phyloP scores from a whole-genome alignment of 2,888 invertebrate genomes.

The Panzeria rudis region DNA sequence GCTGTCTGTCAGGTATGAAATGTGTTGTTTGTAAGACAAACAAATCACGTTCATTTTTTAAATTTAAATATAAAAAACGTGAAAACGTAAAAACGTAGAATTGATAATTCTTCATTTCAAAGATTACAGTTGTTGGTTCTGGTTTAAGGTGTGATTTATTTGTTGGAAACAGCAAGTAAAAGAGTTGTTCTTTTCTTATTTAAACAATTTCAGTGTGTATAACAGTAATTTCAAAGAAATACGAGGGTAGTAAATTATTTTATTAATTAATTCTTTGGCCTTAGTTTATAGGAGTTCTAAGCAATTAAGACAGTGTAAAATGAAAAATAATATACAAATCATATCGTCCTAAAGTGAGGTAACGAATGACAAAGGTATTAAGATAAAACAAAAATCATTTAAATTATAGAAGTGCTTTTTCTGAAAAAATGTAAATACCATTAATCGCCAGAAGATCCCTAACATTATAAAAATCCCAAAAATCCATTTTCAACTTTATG shows the following conservation, averaged over 20 bases:
- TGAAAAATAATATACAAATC: too few relatives aligned
- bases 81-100: conserved; percentile 12
- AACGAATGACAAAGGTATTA: too few relatives aligned
- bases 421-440: too few relatives aligned
- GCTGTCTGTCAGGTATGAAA: conserved; percentile 8
- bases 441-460: not conserved
- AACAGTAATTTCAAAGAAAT: not conserved
- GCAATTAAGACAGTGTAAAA: too few relatives aligned
- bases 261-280: too few relatives aligned
- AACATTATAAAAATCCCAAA: too few relatives aligned
- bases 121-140: conserved; percentile 22
- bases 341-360: too few relatives aligned
- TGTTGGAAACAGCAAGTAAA: not conserved
- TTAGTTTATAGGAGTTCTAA: too few relatives aligned
- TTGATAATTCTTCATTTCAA: conserved; percentile 10
- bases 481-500: too few relatives aligned
- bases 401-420: too few relatives aligned
- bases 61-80: conserved; percentile 22
- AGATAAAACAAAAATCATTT: too few relatives aligned
- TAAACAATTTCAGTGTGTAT: not conserved
- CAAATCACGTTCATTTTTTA: conserved; percentile 45
- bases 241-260: not conserved
- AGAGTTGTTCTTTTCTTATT: not conserved
- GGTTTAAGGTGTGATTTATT: conserved; percentile 47
- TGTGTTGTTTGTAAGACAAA: conserved; percentile 24